Conservation (phyloP, 2,113 vertebrate species). For the Mesoclemmys tuberculata region DNA sequence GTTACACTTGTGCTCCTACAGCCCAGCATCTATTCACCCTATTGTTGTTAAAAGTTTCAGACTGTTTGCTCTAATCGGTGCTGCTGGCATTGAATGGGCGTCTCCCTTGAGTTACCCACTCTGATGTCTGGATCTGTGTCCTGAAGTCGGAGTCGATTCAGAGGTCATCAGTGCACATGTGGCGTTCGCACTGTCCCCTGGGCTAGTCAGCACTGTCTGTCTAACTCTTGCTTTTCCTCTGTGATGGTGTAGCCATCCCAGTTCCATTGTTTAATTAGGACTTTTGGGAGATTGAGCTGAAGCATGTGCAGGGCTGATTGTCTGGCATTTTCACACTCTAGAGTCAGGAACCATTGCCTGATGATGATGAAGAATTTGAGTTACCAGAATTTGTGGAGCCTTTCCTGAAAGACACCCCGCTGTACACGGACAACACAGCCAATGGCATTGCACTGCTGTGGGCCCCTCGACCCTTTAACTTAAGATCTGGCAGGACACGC, state of each 20-base stretch:
- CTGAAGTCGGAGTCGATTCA: neutral
- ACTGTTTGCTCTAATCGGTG: neutral
- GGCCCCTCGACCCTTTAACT: conserved; percentile 96
- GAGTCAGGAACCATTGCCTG: conserved; percentile 96
- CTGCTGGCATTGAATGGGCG: rapidly evolving
- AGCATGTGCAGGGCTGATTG: neutral
- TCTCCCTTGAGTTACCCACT: neutral
- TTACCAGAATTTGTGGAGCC: conserved; percentile 96
- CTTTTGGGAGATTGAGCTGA: neutral
- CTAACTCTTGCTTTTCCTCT: neutral
- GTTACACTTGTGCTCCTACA: neutral
- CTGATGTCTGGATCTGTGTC: rapidly evolving
- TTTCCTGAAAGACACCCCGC: conserved; percentile 96
- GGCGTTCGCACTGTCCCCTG: neutral
- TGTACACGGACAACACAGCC: conserved; percentile 97
- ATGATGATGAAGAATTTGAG: conserved; percentile 99
- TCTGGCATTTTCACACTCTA: conserved; percentile 62
- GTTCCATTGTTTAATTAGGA: neutral
- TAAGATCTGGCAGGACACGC: conserved; percentile 95
- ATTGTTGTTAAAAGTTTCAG: neutral
- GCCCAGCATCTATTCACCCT: rapidly evolving
- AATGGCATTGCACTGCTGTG: conserved; percentile 98
- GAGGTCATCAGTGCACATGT: neutral
- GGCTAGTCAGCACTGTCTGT: neutral
- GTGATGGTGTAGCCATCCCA: neutral